Base-by-base conservation (phyloP, 2,113 vertebrate genomes). In the Syrrhaptes paradoxus region DNA sequence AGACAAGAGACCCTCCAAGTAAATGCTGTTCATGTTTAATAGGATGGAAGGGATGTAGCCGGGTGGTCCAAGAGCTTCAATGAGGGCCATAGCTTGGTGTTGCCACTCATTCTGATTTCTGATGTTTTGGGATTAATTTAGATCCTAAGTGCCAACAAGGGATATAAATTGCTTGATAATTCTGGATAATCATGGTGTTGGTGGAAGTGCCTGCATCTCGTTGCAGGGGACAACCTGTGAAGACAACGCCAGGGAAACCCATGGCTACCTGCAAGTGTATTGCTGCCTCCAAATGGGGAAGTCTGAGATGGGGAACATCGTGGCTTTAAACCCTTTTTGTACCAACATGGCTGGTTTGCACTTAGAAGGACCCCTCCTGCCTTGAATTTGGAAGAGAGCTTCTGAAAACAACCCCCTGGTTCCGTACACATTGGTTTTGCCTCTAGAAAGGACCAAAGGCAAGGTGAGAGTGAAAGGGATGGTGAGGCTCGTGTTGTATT, bases 381-480 rank as follows among this genome's bases (percentile, higher is more conserved):
- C 14, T 72, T 36, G 29, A 31, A 31, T 68, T 78, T 75, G 46
- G 34, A 70, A 45, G 20, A 24, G 18, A 24, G 6, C 46, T 83
- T 79, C 57, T 43, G 43, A n/a, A 76, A 72, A 26, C 25, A 49
- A 4, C 17, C 28, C 5, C 11, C 17, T 14, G 16, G 19, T 26
- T 29, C 38, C 2, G 0, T 25, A 24, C 9, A 18, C 22, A 31
- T 43, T 0, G 1, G 8, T 17, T 67, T 67, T 31, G 22, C 6
- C 14, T 73, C 65, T 59, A 65, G 54, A 63, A 72, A 68, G 26
- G 43, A 12, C 24, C 4, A 2, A 25, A 63, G 57, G 17, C 12
- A 20, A 22, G 24, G 22, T 22, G 12, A 34, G 15, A 38, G 34
- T n/a, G 24, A 49, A 62, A 31, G 24, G 26, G 61, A 29, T 5